A percentile compares a stretch with the other conserved stretches of the same genome.
phyloP scores from a whole-genome alignment of 2,113 vertebrate species.

The Poecile atricapillus region DNA sequence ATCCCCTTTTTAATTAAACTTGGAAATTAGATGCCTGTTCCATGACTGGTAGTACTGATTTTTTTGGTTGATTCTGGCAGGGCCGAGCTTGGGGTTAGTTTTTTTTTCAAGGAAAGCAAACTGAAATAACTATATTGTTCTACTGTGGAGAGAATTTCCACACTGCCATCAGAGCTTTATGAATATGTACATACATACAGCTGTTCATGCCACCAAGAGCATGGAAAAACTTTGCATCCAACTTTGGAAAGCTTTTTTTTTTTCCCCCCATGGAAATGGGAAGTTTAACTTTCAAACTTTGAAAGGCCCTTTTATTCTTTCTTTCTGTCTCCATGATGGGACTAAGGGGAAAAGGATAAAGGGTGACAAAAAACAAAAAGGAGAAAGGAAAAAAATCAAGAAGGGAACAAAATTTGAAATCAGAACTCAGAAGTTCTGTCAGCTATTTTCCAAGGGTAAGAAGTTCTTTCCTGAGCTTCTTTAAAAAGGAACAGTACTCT shows the following conservation, averaged over 20 bases:
- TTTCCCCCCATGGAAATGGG: not conserved
- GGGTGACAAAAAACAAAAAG: not conserved
- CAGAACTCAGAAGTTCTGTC: not conserved
- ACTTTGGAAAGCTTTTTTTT: not conserved
- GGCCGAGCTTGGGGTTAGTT: fast-evolving
- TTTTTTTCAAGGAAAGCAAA: not conserved
- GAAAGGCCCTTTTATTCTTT: not conserved
- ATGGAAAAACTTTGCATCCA: not conserved
- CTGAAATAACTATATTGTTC: not conserved
- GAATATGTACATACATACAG: not conserved
- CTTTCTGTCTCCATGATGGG: not conserved
- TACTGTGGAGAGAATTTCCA: not conserved
- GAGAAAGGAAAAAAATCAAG: not conserved
- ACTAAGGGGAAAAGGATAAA: not conserved
- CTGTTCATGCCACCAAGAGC: not conserved
- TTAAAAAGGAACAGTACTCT: not conserved
- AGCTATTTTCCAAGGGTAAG: not conserved
- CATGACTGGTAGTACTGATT: not conserved
- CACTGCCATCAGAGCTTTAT: not conserved
- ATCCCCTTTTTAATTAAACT: not conserved
- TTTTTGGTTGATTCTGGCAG: not conserved
- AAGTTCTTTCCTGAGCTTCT: not conserved
- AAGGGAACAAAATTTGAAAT: not conserved
- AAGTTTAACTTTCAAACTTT: not conserved
- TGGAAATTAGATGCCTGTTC: not conserved